Evolutionary conservation across 2,797 vertebrate species (phyloP).

Genomic region (Helicolenus hilgendorfi): DNA sequence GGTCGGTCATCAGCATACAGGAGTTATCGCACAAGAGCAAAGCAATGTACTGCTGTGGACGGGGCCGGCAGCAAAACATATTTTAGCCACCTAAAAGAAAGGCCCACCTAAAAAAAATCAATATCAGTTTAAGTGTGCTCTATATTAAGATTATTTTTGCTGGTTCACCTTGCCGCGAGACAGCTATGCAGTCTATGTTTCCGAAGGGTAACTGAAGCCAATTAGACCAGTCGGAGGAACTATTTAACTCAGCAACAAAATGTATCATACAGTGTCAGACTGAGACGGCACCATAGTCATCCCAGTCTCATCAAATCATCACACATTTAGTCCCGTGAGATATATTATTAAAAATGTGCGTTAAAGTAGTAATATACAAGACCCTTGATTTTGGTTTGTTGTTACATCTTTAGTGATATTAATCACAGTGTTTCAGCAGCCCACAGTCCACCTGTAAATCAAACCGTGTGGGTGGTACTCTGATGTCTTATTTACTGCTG

Average conservation of each 20-base stretch:
- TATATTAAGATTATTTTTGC: too few species aligned
- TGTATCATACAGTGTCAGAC: not conserved
- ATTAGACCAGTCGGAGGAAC: not conserved
- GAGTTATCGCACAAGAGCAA: too few species aligned
- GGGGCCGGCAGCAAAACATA: too few species aligned
- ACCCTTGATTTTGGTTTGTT: not conserved
- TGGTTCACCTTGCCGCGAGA: too few species aligned
- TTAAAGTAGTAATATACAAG: not conserved
- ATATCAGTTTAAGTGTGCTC: too few species aligned
- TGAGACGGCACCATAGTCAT: not conserved
- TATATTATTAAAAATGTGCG: not conserved
- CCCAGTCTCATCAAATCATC: not conserved
- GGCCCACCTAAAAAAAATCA: too few species aligned
- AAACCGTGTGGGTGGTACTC: conserved; percentile 16
- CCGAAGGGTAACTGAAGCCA: too few species aligned
- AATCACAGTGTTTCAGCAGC: not conserved
- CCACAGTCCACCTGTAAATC: conserved; percentile 25
- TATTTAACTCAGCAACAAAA: not conserved
- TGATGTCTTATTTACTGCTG: conserved; percentile 2
- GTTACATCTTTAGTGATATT: not conserved
- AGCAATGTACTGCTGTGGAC: too few species aligned
- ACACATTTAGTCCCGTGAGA: not conserved
- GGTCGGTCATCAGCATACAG: too few species aligned
- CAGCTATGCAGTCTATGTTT: too few species aligned
- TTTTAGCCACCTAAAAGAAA: too few species aligned